A percentile compares a stretch with the other conserved stretches of the same genome.
These are phyloP conservation scores for Andricus curvator DNA, from an alignment of 2,888 invertebrate genomes.

Conservation along the genomic window DNA sequence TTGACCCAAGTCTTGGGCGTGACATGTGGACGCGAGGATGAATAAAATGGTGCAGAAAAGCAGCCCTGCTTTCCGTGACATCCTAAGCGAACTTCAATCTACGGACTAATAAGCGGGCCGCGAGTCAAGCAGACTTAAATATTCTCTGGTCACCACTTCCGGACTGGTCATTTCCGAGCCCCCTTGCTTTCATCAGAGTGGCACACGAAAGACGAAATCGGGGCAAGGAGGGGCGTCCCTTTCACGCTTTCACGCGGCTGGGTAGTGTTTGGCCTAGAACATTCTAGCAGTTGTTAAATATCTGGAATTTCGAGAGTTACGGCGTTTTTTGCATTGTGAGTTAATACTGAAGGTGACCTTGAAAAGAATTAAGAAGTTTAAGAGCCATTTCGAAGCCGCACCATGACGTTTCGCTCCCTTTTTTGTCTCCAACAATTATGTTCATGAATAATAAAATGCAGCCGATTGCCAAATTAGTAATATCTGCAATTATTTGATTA, in stretches of 20 bases:
- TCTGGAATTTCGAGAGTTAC: neutral
- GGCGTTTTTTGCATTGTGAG: neutral
- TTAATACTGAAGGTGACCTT: neutral
- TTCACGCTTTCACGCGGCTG: constrained; percentile 34
- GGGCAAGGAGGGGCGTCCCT: neutral
- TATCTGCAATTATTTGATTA: too few species aligned
- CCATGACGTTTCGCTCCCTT: too few species aligned
- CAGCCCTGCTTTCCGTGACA: constrained; percentile 43
- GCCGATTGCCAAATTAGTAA: too few species aligned
- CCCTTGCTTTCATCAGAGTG: constrained; percentile 1
- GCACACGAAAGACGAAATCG: neutral
- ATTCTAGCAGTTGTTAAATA: constrained; percentile 40
- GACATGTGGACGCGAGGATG: constrained; percentile 20
- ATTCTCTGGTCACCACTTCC: constrained; percentile 61
- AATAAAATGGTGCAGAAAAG: constrained; percentile 46
- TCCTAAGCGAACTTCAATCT: constrained; percentile 49
- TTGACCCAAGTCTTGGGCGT: constrained; percentile 28
- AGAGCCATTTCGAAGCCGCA: too few species aligned
- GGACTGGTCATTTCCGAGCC: constrained; percentile 45
- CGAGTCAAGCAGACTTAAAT: constrained; percentile 68
- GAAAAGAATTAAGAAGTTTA: neutral
- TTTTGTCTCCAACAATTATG: too few species aligned
- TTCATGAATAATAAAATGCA: too few species aligned
- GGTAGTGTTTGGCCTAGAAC: constrained; percentile 44
- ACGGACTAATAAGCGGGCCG: constrained; percentile 64